These are phyloP conservation scores for Lepisosteus oculatus DNA, from an alignment of 2,113 vertebrate genomes.

Conservation along the genomic window DNA sequence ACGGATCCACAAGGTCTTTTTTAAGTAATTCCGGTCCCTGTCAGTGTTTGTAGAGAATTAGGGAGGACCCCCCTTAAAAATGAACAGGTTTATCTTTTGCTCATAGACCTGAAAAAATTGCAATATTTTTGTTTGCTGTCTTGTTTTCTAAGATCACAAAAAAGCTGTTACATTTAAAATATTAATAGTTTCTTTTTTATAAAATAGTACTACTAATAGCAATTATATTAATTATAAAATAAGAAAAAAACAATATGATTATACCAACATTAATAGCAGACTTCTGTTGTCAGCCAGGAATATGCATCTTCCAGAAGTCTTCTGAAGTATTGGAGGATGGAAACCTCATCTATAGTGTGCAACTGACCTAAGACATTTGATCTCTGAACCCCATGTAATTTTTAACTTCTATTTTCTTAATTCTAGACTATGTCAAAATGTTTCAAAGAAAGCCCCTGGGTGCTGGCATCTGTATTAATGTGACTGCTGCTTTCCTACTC, in stretches of 20 bases:
- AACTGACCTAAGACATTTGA: no score
- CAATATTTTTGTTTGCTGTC: slow-evolving; percentile 53
- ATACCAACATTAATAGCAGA: no score
- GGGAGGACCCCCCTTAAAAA: slow-evolving; percentile 63
- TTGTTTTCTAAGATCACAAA: slow-evolving; percentile 36
- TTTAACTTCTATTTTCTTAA: no score
- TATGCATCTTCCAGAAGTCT: no score
- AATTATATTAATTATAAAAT: neutral
- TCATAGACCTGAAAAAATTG: slow-evolving; percentile 20
- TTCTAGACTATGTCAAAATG: no score
- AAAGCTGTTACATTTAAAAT: neutral
- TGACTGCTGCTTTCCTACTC: no score
- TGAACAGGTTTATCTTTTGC: slow-evolving; percentile 70
- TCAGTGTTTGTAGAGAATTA: slow-evolving; percentile 60
- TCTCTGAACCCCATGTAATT: no score
- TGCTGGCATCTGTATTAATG: no score
- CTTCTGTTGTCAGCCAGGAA: no score
- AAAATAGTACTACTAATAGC: neutral
- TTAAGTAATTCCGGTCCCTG: slow-evolving; percentile 51
- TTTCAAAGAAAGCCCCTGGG: no score
- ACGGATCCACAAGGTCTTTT: slow-evolving; percentile 45
- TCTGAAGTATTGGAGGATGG: no score
- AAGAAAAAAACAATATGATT: neutral
- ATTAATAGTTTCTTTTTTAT: neutral
- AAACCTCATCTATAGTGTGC: no score